phyloP scores from a whole-genome alignment of 2,888 invertebrate species.

The Pristionchus fissidentatus region DNA sequence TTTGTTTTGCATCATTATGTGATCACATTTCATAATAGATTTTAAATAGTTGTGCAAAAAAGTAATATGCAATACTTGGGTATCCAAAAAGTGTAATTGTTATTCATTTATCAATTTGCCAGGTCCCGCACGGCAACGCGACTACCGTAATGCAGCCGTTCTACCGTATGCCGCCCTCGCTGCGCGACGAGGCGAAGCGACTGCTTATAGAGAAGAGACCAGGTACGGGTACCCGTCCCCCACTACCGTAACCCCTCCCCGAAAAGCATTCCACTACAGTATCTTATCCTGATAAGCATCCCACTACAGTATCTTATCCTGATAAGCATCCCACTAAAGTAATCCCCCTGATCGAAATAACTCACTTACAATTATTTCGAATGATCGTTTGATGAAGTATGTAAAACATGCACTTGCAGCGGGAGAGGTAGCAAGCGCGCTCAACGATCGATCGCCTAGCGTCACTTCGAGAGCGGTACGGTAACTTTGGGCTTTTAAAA shows the following conservation, averaged over 20 bases:
- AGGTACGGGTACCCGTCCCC: background rate
- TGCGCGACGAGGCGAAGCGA: slow-evolving; percentile 45
- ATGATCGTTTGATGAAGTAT: background rate
- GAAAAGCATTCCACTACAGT: no score
- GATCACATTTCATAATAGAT: no score
- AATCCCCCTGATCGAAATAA: no score
- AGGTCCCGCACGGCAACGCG: slow-evolving; percentile 48
- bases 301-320: no score
- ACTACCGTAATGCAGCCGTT: slow-evolving; percentile 42
- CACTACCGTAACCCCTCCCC: background rate
- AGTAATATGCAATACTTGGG: no score
- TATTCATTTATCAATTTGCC: background rate
- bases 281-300: no score
- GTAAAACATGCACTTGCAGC: background rate
- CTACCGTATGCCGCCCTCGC: slow-evolving; percentile 49
- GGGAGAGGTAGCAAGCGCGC: slow-evolving; percentile 23
- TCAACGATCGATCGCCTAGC: slow-evolving; percentile 41
- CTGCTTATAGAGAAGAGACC: slow-evolving; percentile 38
- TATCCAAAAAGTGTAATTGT: no score
- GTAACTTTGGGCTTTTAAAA: background rate
- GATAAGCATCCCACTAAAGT: no score
- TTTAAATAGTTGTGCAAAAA: no score
- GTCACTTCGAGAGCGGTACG: slow-evolving; percentile 46
- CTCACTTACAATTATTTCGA: no score
- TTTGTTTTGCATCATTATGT: no score